Percentiles rank a stretch among this genome's conserved stretches.
Conservation (phyloP, 1,140 invertebrate genomes). For the Tetragnatha versicolor region DNA sequence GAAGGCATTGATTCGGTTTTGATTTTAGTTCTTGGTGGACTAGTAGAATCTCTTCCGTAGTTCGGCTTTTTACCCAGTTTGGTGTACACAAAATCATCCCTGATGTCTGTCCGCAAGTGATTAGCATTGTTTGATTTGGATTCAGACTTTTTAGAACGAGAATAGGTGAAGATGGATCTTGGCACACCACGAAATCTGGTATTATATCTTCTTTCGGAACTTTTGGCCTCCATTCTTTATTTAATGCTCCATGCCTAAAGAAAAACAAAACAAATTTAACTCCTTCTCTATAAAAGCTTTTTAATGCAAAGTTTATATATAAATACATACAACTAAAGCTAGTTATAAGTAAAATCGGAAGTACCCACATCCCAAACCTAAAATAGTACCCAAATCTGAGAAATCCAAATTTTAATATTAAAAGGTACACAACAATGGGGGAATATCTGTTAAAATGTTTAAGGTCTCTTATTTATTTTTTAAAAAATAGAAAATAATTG, state of each 20-base stretch:
- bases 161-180: slow-evolving; percentile 48
- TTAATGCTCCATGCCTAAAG: slow-evolving; percentile 49
- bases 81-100: slow-evolving; percentile 51
- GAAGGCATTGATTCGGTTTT: background rate
- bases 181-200: slow-evolving; percentile 51
- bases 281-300: background rate
- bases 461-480: background rate
- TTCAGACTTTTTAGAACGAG: slow-evolving; percentile 30
- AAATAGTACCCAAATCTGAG: no score
- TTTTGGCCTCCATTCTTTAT: slow-evolving; percentile 49
- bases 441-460: background rate
- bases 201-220: slow-evolving; percentile 49
- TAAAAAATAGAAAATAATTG: background rate
- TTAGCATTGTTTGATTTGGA: slow-evolving; percentile 47
- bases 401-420: background rate
- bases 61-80: slow-evolving; percentile 46
- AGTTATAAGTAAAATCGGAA: no score
- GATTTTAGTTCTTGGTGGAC: slow-evolving; percentile 39
- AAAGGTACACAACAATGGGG: background rate
- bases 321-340: no score
- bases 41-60: background rate
- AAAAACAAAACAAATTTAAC: background rate
- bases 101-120: slow-evolving; percentile 18
- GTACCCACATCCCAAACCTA: no score
- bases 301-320: background rate